Conservation (phyloP, 2,113 vertebrate species). For the Ramphastos sulfuratus region DNA sequence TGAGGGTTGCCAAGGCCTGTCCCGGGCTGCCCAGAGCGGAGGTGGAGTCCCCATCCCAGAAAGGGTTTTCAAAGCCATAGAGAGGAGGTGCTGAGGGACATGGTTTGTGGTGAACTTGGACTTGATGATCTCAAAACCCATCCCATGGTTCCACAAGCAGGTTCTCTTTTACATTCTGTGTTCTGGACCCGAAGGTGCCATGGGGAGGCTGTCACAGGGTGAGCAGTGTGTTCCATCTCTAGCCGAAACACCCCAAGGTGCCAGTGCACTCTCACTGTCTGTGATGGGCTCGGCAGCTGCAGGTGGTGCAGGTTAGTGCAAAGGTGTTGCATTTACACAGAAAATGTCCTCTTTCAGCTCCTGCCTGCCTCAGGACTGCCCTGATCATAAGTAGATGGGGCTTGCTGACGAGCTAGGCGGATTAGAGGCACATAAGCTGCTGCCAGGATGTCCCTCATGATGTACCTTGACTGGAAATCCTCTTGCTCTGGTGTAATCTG, state of each 20-base stretch:
- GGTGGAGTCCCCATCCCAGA: too few relatives aligned
- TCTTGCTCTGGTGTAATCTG: not conserved
- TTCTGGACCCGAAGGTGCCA: not conserved
- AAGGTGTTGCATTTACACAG: not conserved
- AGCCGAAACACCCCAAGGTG: not conserved
- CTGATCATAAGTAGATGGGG: not conserved
- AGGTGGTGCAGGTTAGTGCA: not conserved
- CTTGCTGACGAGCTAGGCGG: not conserved
- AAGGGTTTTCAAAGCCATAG: too few relatives aligned
- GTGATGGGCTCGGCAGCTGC: accelerated
- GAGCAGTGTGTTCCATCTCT: too few relatives aligned
- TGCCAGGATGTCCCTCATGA: not conserved
- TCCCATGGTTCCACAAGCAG: not conserved
- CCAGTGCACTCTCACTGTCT: accelerated
- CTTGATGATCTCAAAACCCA: too few relatives aligned
- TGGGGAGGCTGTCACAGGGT: not conserved
- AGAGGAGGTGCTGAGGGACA: too few relatives aligned
- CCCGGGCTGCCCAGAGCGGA: too few relatives aligned
- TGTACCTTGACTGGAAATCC: not conserved
- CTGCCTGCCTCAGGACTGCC: not conserved
- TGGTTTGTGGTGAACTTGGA: too few relatives aligned
- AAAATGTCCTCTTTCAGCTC: not conserved
- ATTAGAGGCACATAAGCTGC: not conserved
- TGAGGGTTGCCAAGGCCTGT: too few relatives aligned
- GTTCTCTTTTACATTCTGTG: not conserved